Conservation (phyloP, 92 coral and sea anemone species). For the Umimayanthus kanabou region DNA sequence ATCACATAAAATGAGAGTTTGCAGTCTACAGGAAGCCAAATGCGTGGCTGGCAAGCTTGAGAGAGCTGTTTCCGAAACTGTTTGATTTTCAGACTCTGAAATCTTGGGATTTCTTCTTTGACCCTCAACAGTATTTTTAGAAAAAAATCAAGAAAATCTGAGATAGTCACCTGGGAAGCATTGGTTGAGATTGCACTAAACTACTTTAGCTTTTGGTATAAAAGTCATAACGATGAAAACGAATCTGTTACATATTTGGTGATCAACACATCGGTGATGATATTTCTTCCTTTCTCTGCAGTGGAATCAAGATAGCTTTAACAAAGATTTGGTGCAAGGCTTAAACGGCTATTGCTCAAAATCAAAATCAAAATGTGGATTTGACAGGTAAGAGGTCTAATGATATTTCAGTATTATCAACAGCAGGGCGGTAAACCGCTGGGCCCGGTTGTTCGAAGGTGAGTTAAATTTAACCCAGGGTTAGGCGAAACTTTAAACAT, state of each 20-base stretch:
- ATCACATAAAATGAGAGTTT: no score
- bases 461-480: no score
- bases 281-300: background rate
- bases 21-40: no score
- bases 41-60: no score
- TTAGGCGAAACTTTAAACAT: no score
- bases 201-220: no score
- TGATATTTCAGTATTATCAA: background rate
- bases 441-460: no score
- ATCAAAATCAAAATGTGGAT: background rate
- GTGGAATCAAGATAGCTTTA: constrained; percentile 13
- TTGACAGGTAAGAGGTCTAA: background rate
- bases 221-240: no score
- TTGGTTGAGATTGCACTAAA: background rate
- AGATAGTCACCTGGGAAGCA: background rate
- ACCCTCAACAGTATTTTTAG: background rate
- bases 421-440: no score
- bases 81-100: background rate
- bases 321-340: constrained; percentile 11
- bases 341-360: constrained; percentile 12
- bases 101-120: background rate
- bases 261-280: background rate
- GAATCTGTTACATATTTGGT: background rate
- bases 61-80: background rate
- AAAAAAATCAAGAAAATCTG: background rate